Conservation (phyloP, 1,140 invertebrate genomes). For the Tetragonula clypearis region DNA sequence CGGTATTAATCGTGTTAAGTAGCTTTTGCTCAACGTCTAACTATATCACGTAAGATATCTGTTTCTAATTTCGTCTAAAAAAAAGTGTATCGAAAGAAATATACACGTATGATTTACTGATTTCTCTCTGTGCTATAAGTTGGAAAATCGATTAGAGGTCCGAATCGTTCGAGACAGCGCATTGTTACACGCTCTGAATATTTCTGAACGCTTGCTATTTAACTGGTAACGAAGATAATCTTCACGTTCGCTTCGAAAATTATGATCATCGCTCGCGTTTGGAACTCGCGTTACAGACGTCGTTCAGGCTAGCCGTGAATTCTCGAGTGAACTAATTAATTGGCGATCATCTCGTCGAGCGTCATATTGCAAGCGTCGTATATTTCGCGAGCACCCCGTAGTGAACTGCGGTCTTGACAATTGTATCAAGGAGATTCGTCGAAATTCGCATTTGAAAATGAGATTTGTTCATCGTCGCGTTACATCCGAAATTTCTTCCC, state of each 20-base stretch:
- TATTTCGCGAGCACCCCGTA: not conserved
- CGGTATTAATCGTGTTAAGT: not conserved
- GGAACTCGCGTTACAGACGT: not conserved
- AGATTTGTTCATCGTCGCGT: not conserved
- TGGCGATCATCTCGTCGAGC: not conserved
- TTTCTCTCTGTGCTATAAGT: not conserved
- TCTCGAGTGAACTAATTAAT: not conserved
- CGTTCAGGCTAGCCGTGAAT: not conserved
- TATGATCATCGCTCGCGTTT: not conserved
- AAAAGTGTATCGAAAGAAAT: not conserved
- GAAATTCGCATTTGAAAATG: not conserved
- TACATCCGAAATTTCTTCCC: not conserved
- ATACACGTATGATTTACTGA: not conserved
- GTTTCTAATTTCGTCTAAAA: not conserved
- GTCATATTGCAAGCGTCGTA: not conserved
- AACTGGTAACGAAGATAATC: not conserved
- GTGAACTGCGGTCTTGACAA: not conserved
- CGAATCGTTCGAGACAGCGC: not conserved
- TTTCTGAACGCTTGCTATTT: not conserved
- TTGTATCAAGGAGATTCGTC: not conserved
- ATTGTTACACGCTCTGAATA: slow-evolving; percentile 9
- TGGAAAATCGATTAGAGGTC: not conserved
- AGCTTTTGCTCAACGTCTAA: slow-evolving; percentile 15
- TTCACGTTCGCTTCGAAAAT: not conserved
- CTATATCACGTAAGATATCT: not conserved